Percentiles rank a stretch among this genome's conserved stretches.
These are phyloP conservation scores for Pachyuromys duprasi DNA, from an alignment of 2,797 vertebrate species.

Conservation along the genomic window DNA sequence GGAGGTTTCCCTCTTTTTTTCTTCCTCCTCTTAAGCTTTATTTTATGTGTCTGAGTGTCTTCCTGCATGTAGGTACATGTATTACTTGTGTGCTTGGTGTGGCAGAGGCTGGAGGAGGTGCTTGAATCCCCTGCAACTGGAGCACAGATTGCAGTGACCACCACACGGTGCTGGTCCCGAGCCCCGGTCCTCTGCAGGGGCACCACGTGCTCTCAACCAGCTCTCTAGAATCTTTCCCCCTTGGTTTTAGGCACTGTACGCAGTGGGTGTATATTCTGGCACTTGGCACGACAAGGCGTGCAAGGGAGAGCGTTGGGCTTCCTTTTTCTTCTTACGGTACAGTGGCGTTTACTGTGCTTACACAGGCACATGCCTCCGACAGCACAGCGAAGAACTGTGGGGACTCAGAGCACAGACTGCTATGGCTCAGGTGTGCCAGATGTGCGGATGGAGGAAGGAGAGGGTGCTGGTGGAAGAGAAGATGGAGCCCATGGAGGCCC, in stretches of 20 bases:
- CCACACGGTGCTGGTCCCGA: background rate
- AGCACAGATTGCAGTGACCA: background rate
- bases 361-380: background rate
- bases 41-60: background rate
- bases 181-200: background rate
- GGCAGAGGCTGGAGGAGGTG: background rate
- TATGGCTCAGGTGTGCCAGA: background rate
- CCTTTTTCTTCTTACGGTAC: background rate
- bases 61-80: background rate
- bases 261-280: background rate
- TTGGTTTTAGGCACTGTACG: background rate
- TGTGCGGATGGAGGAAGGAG: background rate
- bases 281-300: background rate
- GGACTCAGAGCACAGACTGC: conserved; percentile 19
- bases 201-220: background rate
- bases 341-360: background rate
- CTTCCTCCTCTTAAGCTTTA: no score
- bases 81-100: background rate
- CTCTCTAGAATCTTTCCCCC: background rate
- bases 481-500: background rate
- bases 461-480: background rate
- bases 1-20: no score
- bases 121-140: background rate
- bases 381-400: background rate
- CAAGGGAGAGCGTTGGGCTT: background rate